Evolutionary conservation across 2,797 vertebrate genomes (phyloP).

Genomic region (Galaxias olidus): DNA sequence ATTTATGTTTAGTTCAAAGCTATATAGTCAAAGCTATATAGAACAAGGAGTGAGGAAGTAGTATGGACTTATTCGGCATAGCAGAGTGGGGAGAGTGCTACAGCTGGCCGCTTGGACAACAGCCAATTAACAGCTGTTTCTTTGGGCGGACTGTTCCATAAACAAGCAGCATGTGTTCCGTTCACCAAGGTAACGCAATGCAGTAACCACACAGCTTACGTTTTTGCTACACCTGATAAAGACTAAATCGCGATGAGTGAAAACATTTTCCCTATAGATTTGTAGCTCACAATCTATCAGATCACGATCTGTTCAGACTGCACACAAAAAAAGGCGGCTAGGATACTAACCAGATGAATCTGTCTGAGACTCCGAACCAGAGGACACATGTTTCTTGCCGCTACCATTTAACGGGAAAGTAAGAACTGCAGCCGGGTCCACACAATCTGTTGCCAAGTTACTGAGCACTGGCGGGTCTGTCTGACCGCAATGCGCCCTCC

Average conservation of each 20-base stretch:
- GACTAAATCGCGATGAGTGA: too few species aligned
- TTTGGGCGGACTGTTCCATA: conserved; percentile 62
- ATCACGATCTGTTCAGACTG: too few species aligned
- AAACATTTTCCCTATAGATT: too few species aligned
- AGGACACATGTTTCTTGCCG: conserved; percentile 83
- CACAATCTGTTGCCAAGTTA: conserved; percentile 73
- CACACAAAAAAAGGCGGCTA: too few species aligned
- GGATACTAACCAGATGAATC: conserved; percentile 88
- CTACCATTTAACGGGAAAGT: conserved; percentile 75
- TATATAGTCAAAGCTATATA: conserved; percentile 1
- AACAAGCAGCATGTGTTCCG: conserved; percentile 65
- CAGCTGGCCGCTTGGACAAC: conserved; percentile 67
- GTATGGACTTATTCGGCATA: conserved; percentile 47
- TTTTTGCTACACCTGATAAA: too few species aligned
- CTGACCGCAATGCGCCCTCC: conserved; percentile 53
- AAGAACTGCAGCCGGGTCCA: conserved; percentile 84
- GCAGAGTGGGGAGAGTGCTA: conserved; percentile 48
- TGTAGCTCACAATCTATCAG: too few species aligned
- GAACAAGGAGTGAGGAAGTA: conserved; percentile 9
- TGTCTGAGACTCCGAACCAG: conserved; percentile 87
- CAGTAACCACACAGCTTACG: conserved; percentile 40
- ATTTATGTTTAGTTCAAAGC: too few species aligned
- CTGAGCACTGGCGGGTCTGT: conserved; percentile 51
- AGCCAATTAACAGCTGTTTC: conserved; percentile 70
- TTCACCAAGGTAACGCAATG: conserved; percentile 73